phyloP scores from a whole-genome alignment of 2,797 vertebrate genomes.

The Eurystomus glaucurus region DNA sequence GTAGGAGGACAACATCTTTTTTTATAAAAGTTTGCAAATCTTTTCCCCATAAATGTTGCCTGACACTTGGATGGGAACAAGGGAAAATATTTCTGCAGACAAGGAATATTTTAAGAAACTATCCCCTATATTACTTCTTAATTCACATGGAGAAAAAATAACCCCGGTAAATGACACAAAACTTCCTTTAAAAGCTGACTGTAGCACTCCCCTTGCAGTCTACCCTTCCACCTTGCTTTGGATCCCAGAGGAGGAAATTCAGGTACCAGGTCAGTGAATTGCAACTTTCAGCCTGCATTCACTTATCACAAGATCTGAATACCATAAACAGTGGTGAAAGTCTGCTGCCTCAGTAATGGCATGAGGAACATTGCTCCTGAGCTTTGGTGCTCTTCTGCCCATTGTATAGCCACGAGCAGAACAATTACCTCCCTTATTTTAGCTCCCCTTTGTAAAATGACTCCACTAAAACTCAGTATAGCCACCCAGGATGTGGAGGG shows the following conservation, averaged over 20 bases:
- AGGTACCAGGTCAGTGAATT: background rate
- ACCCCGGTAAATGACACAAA: background rate
- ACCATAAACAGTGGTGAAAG: background rate
- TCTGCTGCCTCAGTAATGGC: background rate
- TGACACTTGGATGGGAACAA: background rate
- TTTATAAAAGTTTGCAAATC: background rate
- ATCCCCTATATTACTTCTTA: background rate
- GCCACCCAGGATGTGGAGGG: background rate
- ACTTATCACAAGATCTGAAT: background rate
- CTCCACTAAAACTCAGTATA: background rate
- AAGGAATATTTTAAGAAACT: background rate
- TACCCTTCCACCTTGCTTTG: background rate
- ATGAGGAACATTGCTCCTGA: accelerated
- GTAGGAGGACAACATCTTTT: background rate
- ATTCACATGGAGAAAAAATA: background rate
- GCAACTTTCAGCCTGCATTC: background rate
- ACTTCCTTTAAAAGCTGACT: background rate
- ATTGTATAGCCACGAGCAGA: accelerated
- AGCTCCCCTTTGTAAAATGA: background rate
- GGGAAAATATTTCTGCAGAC: background rate
- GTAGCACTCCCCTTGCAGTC: background rate
- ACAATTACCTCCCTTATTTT: background rate
- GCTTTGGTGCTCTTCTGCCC: background rate
- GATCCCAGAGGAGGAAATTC: background rate
- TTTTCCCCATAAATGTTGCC: background rate